Evolutionary conservation across 2,113 vertebrate species (phyloP).

Genomic region (Phycodurus eques): DNA sequence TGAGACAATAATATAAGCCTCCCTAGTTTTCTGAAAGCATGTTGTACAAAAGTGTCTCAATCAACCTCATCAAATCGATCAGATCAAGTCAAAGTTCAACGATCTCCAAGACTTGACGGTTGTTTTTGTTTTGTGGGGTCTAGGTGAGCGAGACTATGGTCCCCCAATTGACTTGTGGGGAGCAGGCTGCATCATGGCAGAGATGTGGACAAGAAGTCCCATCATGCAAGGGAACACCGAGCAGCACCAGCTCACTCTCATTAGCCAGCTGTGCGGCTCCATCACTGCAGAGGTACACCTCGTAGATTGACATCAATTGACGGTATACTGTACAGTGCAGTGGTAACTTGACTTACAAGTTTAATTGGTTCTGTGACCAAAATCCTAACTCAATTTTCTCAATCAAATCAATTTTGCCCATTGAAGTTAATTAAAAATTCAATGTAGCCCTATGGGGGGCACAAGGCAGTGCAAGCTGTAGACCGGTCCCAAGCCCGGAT

Average conservation of each 20-base stretch:
- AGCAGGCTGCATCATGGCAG: slow-evolving; percentile 96
- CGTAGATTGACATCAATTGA: not conserved
- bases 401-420: too few species aligned
- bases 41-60: not conserved
- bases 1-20: not conserved
- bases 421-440: too few species aligned
- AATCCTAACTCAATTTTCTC: too few species aligned
- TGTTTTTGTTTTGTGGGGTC: slow-evolving; percentile 19
- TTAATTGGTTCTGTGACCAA: too few species aligned
- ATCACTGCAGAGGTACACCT: slow-evolving; percentile 85
- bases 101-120: not conserved
- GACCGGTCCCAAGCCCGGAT: too few species aligned
- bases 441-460: too few species aligned
- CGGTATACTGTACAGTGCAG: too few species aligned
- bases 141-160: slow-evolving; percentile 95
- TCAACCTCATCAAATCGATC: not conserved
- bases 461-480: too few species aligned
- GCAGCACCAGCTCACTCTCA: slow-evolving; percentile 96
- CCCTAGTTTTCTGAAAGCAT: not conserved
- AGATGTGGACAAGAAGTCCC: slow-evolving; percentile 99
- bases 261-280: slow-evolving; percentile 97
- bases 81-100: not conserved
- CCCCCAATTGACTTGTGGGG: slow-evolving; percentile 98
- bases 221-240: slow-evolving; percentile 99
- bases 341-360: too few species aligned